Percentiles rank a stretch among this genome's conserved stretches.
phyloP scores from a whole-genome alignment of 2,113 vertebrate species.

The Thalassarche chlororhynchos region DNA sequence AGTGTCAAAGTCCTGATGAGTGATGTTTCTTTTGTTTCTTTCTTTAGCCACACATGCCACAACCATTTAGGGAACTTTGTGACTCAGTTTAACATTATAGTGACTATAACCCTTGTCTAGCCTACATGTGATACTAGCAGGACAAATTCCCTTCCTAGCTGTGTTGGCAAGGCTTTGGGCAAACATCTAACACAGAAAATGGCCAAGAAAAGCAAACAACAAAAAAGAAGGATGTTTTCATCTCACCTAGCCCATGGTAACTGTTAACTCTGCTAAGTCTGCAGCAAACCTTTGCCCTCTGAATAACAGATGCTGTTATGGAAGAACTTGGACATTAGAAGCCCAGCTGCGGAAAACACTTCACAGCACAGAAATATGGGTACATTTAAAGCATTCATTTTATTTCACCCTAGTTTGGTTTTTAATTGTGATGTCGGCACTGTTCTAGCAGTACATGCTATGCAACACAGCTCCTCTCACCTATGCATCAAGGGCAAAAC shows the following conservation, averaged over 20 bases:
- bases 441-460: background rate
- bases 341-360: background rate
- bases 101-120: background rate
- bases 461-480: background rate
- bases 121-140: background rate
- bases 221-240: background rate
- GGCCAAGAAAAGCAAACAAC: background rate
- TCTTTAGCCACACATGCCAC: background rate
- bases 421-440: background rate
- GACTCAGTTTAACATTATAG: background rate
- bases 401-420: background rate
- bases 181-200: background rate
- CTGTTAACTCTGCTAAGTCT: background rate
- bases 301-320: background rate
- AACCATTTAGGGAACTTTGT: background rate
- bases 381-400: background rate
- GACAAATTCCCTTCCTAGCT: background rate
- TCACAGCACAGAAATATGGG: background rate
- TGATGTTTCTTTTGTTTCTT: background rate
- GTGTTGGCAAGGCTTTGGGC: background rate
- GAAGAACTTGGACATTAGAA: background rate
- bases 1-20: background rate
- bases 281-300: background rate
- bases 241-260: background rate
- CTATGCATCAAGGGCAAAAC: background rate